Evolutionary conservation across 2,797 vertebrate genomes (phyloP).

Genomic region (Anabas testudineus): DNA sequence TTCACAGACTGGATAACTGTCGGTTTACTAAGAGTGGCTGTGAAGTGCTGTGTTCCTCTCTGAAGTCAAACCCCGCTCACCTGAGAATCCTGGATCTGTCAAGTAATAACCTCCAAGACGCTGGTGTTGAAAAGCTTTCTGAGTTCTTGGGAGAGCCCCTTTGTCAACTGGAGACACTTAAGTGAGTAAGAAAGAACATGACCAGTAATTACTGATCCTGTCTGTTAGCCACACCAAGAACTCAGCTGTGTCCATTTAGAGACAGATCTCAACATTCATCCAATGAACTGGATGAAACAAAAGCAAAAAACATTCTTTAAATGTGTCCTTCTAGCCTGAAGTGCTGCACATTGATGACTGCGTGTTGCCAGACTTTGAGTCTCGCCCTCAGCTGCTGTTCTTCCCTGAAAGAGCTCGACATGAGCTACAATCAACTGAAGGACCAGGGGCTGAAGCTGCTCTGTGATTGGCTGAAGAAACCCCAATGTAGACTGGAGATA

Average conservation of each 20-base stretch:
- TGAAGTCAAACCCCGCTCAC: conserved; percentile 28
- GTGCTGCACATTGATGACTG: background rate
- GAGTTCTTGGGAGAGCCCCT: conserved; percentile 10
- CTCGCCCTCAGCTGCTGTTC: background rate
- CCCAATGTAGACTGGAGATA: conserved; percentile 11
- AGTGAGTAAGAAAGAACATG: conserved; percentile 5
- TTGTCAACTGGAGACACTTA: conserved; percentile 31
- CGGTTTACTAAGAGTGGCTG: background rate
- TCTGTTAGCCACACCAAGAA: no score
- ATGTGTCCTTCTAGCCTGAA: conserved; percentile 20
- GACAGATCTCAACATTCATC: no score
- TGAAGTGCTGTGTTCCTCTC: conserved; percentile 1
- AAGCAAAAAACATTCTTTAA: background rate
- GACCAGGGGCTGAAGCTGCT: conserved; percentile 3
- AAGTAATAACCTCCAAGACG: background rate
- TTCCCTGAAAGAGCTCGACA: conserved; percentile 25
- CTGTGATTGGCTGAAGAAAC: conserved; percentile 24
- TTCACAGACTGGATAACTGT: conserved; percentile 21
- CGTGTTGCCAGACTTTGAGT: background rate
- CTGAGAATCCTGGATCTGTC: conserved; percentile 33
- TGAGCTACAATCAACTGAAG: background rate
- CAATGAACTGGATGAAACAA: background rate
- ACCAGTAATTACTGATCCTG: no score
- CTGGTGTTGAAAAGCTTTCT: background rate
- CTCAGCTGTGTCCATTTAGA: no score